Conservation (phyloP, 2,888 invertebrate species). For the Drosophila greeni region DNA sequence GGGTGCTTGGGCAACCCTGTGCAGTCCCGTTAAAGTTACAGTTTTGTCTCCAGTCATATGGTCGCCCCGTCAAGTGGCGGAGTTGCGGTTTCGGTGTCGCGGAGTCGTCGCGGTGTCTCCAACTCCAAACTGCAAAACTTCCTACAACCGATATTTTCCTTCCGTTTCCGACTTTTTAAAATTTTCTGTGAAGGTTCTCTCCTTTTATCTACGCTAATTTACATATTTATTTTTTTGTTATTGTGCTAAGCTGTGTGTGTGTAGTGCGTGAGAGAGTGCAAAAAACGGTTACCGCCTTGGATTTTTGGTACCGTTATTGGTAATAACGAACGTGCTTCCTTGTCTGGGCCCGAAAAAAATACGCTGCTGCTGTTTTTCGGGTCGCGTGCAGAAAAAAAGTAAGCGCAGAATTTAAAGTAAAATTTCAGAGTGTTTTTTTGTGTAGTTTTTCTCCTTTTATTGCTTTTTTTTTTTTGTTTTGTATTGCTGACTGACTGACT, state of each 20-base stretch:
- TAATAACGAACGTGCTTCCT: constrained; percentile 67
- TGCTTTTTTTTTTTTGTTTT: constrained; percentile 5
- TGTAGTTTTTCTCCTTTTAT: constrained; percentile 18
- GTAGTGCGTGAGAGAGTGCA: constrained; percentile 9
- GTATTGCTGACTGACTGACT: constrained; percentile 17
- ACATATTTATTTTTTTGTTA: not conserved
- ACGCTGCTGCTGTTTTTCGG: constrained; percentile 34
- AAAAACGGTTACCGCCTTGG: constrained; percentile 51
- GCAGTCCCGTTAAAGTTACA: constrained; percentile 8
- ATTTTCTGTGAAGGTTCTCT: not conserved
- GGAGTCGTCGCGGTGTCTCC: constrained; percentile 30
- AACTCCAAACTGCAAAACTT: constrained; percentile 14
- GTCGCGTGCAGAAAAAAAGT: constrained; percentile 64
- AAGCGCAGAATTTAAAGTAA: constrained; percentile 67
- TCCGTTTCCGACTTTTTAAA: constrained; percentile 11
- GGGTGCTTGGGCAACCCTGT: constrained; percentile 17
- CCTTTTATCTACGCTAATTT: constrained; percentile 2
- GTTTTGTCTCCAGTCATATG: constrained; percentile 41
- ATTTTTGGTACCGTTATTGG: constrained; percentile 12
- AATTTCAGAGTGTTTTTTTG: constrained; percentile 32
- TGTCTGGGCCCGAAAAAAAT: constrained; percentile 38
- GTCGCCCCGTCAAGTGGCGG: constrained; percentile 41
- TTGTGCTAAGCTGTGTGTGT: constrained; percentile 20
- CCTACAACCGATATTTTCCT: constrained; percentile 17
- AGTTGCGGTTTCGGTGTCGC: constrained; percentile 37